phyloP scores from a whole-genome alignment of 2,888 invertebrate genomes.

The Lasioglossum morio region DNA sequence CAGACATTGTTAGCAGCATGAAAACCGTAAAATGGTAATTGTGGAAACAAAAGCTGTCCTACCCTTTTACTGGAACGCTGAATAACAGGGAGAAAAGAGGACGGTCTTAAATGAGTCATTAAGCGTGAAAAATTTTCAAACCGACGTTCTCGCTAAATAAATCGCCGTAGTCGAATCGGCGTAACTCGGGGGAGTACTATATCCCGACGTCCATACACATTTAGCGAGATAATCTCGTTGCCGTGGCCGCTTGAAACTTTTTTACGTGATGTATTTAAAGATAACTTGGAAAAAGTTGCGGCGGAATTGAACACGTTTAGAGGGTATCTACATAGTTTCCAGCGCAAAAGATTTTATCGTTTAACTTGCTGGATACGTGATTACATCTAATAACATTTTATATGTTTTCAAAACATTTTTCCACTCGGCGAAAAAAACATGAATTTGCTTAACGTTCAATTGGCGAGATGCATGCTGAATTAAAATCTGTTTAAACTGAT shows the following conservation, averaged over 20 bases:
- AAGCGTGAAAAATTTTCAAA: not conserved
- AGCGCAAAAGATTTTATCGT: constrained; percentile 24
- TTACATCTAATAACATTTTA: not conserved
- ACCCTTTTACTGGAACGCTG: not conserved
- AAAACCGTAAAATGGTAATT: not conserved
- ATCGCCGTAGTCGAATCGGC: constrained; percentile 9
- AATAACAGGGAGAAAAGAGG: not conserved
- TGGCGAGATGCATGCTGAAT: not conserved
- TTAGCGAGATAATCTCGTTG: constrained; percentile 25
- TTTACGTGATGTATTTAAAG: constrained; percentile 23
- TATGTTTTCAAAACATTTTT: not conserved
- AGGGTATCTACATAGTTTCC: not conserved
- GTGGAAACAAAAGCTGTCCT: not conserved
- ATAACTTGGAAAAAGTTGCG: constrained; percentile 26
- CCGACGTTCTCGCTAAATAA: not conserved
- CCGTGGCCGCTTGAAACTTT: not conserved
- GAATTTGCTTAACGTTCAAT: not conserved
- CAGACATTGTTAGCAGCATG: not conserved
- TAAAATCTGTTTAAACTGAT: too few species aligned
- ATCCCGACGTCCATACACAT: constrained; percentile 9
- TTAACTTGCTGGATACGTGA: constrained; percentile 23
- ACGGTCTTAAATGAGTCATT: constrained; percentile 1
- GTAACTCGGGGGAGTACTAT: not conserved
- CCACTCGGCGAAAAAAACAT: too few species aligned
- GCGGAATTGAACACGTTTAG: constrained; percentile 19